Conservation (phyloP, 2,888 invertebrate genomes). For the Drosophila anceps region DNA sequence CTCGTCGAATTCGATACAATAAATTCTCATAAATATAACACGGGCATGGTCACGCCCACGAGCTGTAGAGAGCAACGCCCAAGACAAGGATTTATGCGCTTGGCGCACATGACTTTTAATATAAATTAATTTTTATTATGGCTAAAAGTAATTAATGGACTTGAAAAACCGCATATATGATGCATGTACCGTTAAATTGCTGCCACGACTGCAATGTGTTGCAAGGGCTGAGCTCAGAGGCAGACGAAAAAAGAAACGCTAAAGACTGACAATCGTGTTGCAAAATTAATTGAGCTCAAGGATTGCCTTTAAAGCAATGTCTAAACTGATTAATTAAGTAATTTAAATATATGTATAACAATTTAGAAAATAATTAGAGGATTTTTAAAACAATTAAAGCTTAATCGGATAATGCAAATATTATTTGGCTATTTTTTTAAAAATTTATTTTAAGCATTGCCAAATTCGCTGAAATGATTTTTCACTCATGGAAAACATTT, state of each 20-base stretch:
- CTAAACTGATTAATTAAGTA: conserved; percentile 4
- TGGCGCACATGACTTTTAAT: conserved; percentile 75
- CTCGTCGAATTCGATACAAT: conserved; percentile 73
- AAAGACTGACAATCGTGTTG: conserved; percentile 16
- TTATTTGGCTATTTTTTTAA: not conserved
- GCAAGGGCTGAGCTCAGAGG: not conserved
- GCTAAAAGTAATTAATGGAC: conserved; percentile 79
- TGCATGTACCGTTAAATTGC: conserved; percentile 66
- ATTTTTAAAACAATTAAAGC: not conserved
- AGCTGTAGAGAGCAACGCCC: conserved; percentile 36
- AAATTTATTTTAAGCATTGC: not conserved
- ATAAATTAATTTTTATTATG: conserved; percentile 80
- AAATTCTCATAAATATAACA: conserved; percentile 73
- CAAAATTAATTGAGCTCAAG: not conserved
- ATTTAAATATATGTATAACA: not conserved
- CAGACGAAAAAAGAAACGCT: not conserved
- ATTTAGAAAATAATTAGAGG: not conserved
- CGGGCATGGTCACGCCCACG: conserved; percentile 31
- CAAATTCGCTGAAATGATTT: not conserved
- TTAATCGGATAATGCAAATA: not conserved
- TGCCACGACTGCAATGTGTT: conserved; percentile 38
- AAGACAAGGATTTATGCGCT: conserved; percentile 77
- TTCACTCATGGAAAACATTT: not conserved
- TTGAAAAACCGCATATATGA: conserved; percentile 69
- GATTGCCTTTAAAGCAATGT: conserved; percentile 1